Evolutionary conservation across 2,888 invertebrate genomes (phyloP), one percentile per base, ranked within the genome.

Genomic region (Camptogramma bilineatum): DNA sequence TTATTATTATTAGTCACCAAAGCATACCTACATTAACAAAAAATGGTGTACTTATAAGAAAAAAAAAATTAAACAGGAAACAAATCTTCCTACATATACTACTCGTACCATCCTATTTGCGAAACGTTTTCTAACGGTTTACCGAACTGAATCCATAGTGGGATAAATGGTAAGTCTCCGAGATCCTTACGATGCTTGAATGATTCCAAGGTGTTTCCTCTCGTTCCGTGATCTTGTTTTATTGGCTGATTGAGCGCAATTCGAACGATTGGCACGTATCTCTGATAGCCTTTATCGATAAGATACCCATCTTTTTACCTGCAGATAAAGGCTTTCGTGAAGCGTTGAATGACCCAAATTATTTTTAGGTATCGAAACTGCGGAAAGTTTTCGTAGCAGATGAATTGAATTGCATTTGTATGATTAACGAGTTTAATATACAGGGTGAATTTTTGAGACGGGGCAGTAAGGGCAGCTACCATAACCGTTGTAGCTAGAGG

Each of bases 201-300:
- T 80, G 82, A 82, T 83, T 78, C 65, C 65, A 47, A 57, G 58
- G 77, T 81, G 78, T 83, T 57, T 65, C 46, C 56, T 44, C 48
- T 77, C 71, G 70, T 69, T 71, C 68, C 69, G 68, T 73, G 69
- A 62, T 54, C 63, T 72, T 82, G 75, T 80, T 86, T 87, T 83
- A 86, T 82, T 76, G 79, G 76, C 84, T 81, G 83, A 84, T 85
- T 86, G 81, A 79, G 81, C 81, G 73, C 72, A 75, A 80, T 79
- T 82, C 76, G 79, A 78, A 81, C 83, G 83, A 83, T 85, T 84
- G 79, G 82, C 87, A 87, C 86, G 87, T 87, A 82, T 74, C 63
- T 71, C 73, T 86, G 84, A 85, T 80, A 79, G 80, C 79, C 74
- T 72, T 51, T 74, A 82, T 84, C 82, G 75, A 82, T 83, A 60